Conservation (phyloP, 2,888 invertebrate genomes). For the Seladonia tumulorum region DNA sequence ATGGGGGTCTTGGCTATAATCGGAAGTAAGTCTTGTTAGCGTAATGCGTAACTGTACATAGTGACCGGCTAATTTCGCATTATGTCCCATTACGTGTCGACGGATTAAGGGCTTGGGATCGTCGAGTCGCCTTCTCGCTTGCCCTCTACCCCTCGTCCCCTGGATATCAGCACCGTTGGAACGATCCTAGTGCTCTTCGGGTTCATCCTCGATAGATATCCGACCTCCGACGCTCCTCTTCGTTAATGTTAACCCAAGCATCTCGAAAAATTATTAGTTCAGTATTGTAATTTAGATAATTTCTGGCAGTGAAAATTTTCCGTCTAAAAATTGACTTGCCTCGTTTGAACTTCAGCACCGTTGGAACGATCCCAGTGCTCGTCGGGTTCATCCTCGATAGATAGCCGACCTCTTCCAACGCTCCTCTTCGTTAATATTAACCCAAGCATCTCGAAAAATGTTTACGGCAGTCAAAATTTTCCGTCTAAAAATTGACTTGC, state of each 20-base stretch:
- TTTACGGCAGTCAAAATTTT: too few relatives aligned
- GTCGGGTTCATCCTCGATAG: neutral
- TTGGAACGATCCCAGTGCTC: neutral
- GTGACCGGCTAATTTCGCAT: conserved; percentile 79
- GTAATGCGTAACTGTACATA: conserved; percentile 82
- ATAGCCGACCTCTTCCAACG: too few relatives aligned
- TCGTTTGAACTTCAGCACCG: too few relatives aligned
- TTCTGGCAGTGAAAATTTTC: too few relatives aligned
- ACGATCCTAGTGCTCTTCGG: neutral
- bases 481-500: neutral
- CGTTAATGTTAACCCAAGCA: too few relatives aligned
- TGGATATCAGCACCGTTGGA: neutral
- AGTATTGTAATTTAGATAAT: too few relatives aligned
- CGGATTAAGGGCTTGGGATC: conserved; percentile 65
- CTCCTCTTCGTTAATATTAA: too few relatives aligned
- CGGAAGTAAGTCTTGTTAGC: conserved; percentile 82
- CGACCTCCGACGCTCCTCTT: neutral
- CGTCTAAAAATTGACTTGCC: too few relatives aligned
- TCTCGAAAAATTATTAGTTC: too few relatives aligned
- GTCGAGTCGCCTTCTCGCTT: neutral
- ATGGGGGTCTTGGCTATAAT: conserved; percentile 77
- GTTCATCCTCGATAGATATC: neutral
- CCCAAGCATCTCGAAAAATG: too few relatives aligned
- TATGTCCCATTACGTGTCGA: conserved; percentile 72
- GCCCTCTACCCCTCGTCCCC: conserved; percentile 1